Percentiles rank a stretch among this genome's conserved stretches.
Conservation (phyloP, 2,797 vertebrate species). For the Periophthalmus magnuspinnatus region DNA sequence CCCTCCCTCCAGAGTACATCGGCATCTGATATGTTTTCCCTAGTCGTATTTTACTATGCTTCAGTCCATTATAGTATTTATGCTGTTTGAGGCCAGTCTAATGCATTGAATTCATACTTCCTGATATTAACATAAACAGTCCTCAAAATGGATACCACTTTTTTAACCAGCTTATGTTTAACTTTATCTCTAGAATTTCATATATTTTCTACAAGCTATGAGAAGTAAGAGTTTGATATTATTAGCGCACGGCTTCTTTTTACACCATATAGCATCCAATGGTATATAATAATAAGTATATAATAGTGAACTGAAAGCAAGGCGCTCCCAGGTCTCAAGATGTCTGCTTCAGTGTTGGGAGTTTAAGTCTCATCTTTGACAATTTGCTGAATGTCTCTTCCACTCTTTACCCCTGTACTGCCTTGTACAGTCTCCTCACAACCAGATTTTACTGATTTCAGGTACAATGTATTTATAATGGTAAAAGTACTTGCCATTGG, state of each 20-base stretch:
- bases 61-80: background rate
- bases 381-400: no score
- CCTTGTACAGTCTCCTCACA: background rate
- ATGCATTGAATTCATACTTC: conserved; percentile 1
- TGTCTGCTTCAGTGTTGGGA: background rate
- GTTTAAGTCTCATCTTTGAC: background rate
- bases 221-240: background rate
- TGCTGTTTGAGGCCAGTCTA: background rate
- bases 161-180: background rate
- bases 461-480: background rate
- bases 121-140: background rate
- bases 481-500: background rate
- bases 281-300: no score
- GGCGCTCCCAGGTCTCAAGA: background rate
- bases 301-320: no score
- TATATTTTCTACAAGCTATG: conserved; percentile 1
- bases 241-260: background rate
- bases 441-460: background rate
- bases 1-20: conserved; percentile 4
- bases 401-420: no score
- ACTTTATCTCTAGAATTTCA: background rate
- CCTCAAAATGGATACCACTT: background rate
- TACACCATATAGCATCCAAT: background rate
- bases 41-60: background rate
- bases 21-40: no score